phyloP scores from a whole-genome alignment of 2,888 invertebrate species.

The Melinaea marsaeus region DNA sequence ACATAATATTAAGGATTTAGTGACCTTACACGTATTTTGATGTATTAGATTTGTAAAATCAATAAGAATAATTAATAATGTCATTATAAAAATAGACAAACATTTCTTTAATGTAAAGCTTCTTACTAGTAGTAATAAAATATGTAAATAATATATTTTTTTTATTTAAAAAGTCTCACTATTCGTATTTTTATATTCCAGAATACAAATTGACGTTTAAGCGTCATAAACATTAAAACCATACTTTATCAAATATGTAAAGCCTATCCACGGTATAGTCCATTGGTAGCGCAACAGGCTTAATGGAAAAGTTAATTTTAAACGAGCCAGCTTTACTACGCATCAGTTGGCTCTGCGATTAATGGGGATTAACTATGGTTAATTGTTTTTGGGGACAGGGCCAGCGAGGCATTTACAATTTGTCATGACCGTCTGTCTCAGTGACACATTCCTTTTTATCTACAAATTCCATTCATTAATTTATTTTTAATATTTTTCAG shows the following conservation, averaged over 20 bases:
- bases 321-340: constrained; percentile 31
- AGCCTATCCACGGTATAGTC: constrained; percentile 18
- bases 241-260: constrained; percentile 15
- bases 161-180: too few relatives aligned
- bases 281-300: constrained; percentile 28
- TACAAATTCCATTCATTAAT: constrained; percentile 1
- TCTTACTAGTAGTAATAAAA: too few relatives aligned
- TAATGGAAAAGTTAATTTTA: constrained; percentile 36
- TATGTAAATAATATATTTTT: background rate
- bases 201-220: background rate
- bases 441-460: constrained; percentile 9
- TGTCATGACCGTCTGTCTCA: constrained; percentile 18
- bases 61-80: too few relatives aligned
- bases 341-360: constrained; percentile 29
- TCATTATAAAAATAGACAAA: too few relatives aligned
- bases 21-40: too few relatives aligned
- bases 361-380: constrained; percentile 31
- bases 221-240: constrained; percentile 12
- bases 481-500: background rate
- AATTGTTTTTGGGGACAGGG: constrained; percentile 28
- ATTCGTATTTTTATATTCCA: background rate
- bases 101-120: too few relatives aligned
- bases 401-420: constrained; percentile 22
- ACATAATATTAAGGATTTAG: background rate
- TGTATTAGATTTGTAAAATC: too few relatives aligned